A percentile compares a stretch with the other conserved stretches of the same genome.
These are phyloP conservation scores for Zoanthus gigantus DNA, from an alignment of 92 coral and sea anemone genomes.

Conservation along the genomic window DNA sequence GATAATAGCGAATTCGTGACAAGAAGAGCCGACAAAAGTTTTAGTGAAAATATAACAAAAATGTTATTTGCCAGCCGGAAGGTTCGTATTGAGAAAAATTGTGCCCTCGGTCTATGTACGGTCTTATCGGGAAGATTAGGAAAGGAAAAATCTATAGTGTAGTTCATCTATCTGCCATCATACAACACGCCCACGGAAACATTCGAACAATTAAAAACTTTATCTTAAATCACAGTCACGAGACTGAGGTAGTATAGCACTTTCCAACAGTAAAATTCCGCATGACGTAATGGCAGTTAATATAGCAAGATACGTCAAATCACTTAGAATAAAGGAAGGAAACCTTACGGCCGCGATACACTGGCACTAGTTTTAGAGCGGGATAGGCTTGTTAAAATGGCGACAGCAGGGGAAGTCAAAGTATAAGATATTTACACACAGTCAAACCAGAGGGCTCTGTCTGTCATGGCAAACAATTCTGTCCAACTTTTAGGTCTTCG, in stretches of 20 bases:
- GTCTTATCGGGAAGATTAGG: too few relatives aligned
- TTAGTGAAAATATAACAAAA: too few relatives aligned
- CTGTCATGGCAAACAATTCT: slow-evolving; percentile 27
- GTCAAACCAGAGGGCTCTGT: neutral
- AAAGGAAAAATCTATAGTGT: neutral
- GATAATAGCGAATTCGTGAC: too few relatives aligned
- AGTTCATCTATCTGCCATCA: neutral
- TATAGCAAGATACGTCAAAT: neutral
- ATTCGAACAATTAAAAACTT: neutral
- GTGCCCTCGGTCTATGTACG: too few relatives aligned
- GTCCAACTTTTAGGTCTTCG: slow-evolving; percentile 42
- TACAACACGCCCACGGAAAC: slow-evolving; percentile 1
- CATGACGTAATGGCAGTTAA: neutral
- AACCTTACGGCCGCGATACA: neutral
- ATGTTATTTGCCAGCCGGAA: too few relatives aligned
- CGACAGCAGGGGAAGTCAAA: neutral
- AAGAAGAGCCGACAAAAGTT: too few relatives aligned
- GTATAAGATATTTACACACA: neutral
- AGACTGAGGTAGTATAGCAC: neutral
- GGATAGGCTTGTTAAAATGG: slow-evolving; percentile 27
- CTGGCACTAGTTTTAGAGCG: slow-evolving; percentile 22
- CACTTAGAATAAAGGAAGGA: neutral
- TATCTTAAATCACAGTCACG: slow-evolving; percentile 6
- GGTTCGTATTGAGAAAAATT: too few relatives aligned
- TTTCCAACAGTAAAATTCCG: slow-evolving; percentile 2